Evolutionary conservation across 2,113 vertebrate genomes (phyloP).

Genomic region (Psettodes erumei): DNA sequence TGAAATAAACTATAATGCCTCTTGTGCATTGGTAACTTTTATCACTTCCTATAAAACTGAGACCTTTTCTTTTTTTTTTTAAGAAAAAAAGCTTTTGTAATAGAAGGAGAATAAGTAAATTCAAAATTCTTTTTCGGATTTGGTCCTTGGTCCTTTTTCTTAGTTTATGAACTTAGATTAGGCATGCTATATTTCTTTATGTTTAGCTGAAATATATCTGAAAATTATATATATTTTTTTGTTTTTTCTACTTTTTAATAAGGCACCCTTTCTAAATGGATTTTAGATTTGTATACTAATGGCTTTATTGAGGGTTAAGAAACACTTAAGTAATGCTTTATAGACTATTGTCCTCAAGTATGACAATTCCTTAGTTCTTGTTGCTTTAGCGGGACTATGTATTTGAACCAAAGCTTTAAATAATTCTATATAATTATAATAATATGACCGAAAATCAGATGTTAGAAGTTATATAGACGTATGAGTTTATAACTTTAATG

Average conservation of each 20-base stretch:
- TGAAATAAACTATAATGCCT: not conserved
- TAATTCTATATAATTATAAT: too few relatives aligned
- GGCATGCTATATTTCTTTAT: too few relatives aligned
- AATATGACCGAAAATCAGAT: too few relatives aligned
- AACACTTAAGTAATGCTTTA: not conserved
- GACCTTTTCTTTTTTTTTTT: not conserved
- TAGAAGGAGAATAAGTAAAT: not conserved
- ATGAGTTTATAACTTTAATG: too few relatives aligned
- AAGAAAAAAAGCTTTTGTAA: conserved; percentile 5
- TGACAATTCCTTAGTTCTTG: not conserved
- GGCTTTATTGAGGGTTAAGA: not conserved
- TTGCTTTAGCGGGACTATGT: too few relatives aligned
- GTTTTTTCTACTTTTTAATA: not conserved
- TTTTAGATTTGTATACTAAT: conserved; percentile 5
- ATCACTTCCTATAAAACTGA: not conserved
- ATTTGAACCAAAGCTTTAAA: too few relatives aligned
- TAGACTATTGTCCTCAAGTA: not conserved
- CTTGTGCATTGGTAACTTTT: not conserved
- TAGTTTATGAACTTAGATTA: not conserved
- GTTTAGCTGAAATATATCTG: too few relatives aligned
- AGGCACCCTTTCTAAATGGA: not conserved
- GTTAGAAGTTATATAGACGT: too few relatives aligned
- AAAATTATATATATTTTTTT: too few relatives aligned
- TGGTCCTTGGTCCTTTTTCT: not conserved
- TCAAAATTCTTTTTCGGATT: too few relatives aligned